Percentiles rank a stretch among this genome's conserved stretches.
phyloP scores from a whole-genome alignment of 2,797 vertebrate species.

The Myripristis jacobus region DNA sequence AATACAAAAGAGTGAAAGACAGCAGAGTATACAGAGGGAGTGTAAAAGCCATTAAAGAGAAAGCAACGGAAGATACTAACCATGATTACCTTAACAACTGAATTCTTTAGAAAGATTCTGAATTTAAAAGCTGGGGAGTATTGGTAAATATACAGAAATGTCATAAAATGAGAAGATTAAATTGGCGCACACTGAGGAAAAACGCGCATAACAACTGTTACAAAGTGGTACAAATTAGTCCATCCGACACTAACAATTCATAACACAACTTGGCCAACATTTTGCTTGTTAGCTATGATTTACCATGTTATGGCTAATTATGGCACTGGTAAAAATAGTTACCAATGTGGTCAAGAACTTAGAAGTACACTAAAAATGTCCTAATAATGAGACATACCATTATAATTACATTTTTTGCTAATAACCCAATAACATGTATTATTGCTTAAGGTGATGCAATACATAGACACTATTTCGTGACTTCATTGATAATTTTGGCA shows the following conservation, averaged over 20 bases:
- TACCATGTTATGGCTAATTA: too few species aligned
- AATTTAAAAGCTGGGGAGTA: conserved; percentile 1
- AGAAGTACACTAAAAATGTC: too few species aligned
- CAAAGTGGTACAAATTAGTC: background rate
- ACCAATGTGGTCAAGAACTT: too few species aligned
- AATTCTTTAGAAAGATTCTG: conserved; percentile 3
- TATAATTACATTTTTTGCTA: too few species aligned
- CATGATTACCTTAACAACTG: background rate
- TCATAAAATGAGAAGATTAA: background rate
- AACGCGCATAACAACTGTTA: too few species aligned
- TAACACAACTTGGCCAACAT: too few species aligned
- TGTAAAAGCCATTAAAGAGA: conserved; percentile 6
- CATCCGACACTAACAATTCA: background rate
- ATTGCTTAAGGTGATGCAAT: background rate
- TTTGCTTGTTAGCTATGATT: too few species aligned
- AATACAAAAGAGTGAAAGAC: conserved; percentile 1
- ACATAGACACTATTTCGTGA: background rate
- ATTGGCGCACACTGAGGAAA: too few species aligned
- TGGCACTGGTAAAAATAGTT: too few species aligned
- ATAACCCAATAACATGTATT: too few species aligned
- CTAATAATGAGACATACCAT: too few species aligned
- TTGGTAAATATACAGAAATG: background rate
- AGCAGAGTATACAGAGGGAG: conserved; percentile 45
- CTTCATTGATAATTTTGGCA: conserved; percentile 16
- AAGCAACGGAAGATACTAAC: conserved; percentile 11